These are phyloP conservation scores for Trematomus bernacchii DNA, from an alignment of 2,797 vertebrate genomes.

Conservation along the genomic window DNA sequence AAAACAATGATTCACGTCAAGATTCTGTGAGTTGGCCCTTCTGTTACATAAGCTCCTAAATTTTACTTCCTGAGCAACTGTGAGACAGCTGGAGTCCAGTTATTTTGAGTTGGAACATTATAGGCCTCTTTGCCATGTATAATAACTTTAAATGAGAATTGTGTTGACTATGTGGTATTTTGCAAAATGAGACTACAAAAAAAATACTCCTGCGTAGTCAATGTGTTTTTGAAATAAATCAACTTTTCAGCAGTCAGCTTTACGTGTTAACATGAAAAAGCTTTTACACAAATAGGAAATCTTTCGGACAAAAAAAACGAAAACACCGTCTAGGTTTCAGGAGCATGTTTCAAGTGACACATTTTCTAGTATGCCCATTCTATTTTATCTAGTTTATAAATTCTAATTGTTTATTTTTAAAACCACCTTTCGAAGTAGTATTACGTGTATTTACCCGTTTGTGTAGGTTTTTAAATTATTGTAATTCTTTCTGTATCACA, in stretches of 20 bases:
- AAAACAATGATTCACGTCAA: neutral
- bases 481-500: neutral
- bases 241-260: neutral
- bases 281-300: neutral
- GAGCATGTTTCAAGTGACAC: neutral
- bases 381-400: neutral
- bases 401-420: no score
- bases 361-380: neutral
- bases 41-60: neutral
- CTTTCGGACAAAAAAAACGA: neutral
- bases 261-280: neutral
- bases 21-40: neutral
- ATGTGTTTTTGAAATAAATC: neutral
- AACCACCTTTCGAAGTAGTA: neutral
- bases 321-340: neutral
- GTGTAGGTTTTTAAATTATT: neutral
- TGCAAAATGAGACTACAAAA: neutral
- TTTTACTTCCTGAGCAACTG: neutral
- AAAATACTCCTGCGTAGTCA: neutral
- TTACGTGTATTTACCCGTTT: neutral
- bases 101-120: neutral
- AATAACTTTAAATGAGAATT: slow-evolving; percentile 32
- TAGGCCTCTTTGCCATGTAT: slow-evolving; percentile 1
- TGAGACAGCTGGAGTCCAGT: neutral
- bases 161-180: neutral